Evolutionary conservation across 2,888 invertebrate species (phyloP), one percentile per base, ranked within the genome.

Genomic region (Cerastis rubricosa): DNA sequence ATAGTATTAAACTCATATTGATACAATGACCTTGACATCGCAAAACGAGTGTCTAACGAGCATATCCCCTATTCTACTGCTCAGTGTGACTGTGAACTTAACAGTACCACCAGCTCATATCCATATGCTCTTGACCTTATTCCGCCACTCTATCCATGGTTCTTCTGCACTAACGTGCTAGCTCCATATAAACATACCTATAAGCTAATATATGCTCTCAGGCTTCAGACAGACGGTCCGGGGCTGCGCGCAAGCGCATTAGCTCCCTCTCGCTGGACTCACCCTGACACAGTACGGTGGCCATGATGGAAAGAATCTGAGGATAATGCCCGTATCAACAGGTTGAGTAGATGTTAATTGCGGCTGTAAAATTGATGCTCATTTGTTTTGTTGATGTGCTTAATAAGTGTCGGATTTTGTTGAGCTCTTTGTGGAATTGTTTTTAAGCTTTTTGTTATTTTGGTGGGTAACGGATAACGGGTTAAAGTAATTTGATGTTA

Each of bases 241-340:
- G 71, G 84, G 78, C 59, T 73, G 9, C 22, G 83, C 89, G 90
- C 90, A 87, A 85, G 90, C 91, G 90, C 71, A 35, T 3, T n/a
- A 64, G 29, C 74, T 84, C 88, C 86, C 81, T 81, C 77, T 70
- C 76, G 49, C 77, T 67, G 74, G 66, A 80, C 80, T 82, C 84
- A 76, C 89, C 90, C 88, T 84, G 87, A 85, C 69, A 82, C 61
- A 40, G 51, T 87, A 86, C 71, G 80, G 78, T 47, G 69, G 66
- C 87, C 66, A 88, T 81, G 43, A 45, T 49, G 19, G 5, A 11
- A 7, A 17, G 12, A 61, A 59, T 71, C n/a, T 19, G 45, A 17
- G 74, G 79, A 87, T 74, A 81, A 66, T 71, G 4, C 12, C 65
- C 22, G 51, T 89, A 87, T 87, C 91, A 91, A 90, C 91, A 91